phyloP scores from a whole-genome alignment of 2,888 invertebrate species.

The Protophormia terraenovae region DNA sequence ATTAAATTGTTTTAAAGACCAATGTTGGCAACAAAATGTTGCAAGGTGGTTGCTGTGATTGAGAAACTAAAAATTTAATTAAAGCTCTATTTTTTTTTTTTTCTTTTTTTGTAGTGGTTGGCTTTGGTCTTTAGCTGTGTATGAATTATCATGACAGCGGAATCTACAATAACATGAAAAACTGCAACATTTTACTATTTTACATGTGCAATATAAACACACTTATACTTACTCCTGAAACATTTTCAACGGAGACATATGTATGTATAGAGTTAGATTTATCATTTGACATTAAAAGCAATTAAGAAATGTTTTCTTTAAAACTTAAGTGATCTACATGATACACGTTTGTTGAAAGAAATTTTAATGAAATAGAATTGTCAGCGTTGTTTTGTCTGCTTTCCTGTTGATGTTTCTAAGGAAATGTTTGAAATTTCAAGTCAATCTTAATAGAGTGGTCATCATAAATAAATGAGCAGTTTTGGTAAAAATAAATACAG shows the following conservation, averaged over 20 bases:
- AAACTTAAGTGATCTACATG: conserved; percentile 39
- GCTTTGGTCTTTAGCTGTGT: conserved; percentile 29
- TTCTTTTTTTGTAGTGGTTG: background rate
- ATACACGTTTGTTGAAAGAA: conserved; percentile 14
- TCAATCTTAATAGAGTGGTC: background rate
- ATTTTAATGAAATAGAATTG: conserved; percentile 44
- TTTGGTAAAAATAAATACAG: too few species aligned
- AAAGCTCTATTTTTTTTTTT: conserved; percentile 12
- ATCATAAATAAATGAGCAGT: background rate
- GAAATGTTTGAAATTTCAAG: background rate
- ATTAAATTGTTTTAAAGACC: conserved; percentile 20
- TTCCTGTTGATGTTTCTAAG: background rate
- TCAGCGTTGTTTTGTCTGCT: conserved; percentile 3
- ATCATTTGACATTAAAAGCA: conserved; percentile 65
- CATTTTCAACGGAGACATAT: background rate
- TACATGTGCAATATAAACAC: conserved; percentile 12
- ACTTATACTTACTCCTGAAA: background rate
- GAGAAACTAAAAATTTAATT: conserved; percentile 40
- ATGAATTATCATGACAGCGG: conserved; percentile 66
- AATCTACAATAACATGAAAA: conserved; percentile 53
- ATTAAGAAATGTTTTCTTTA: conserved; percentile 64
- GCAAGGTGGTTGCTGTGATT: conserved; percentile 31
- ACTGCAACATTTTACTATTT: conserved; percentile 54
- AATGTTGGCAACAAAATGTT: conserved; percentile 8
- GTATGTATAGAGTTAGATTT: conserved; percentile 36